Conservation (phyloP, 1,140 invertebrate genomes). For the Lordiphosa collinella region DNA sequence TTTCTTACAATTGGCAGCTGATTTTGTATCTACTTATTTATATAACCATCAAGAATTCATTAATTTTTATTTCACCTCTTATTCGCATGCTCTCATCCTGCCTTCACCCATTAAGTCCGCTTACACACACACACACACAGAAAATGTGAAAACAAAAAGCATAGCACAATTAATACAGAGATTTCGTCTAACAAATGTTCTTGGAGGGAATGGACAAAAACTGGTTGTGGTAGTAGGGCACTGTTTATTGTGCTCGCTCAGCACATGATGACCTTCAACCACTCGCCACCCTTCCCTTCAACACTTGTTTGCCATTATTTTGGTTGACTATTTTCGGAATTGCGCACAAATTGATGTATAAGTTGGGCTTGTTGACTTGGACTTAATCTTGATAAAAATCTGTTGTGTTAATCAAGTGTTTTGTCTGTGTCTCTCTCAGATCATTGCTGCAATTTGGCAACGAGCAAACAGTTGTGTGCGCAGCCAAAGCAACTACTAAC, state of each 20-base stretch:
- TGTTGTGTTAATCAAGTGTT: constrained; percentile 1
- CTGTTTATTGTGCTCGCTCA: constrained; percentile 20
- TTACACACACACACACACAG: too few relatives aligned
- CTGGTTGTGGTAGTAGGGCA: not conserved
- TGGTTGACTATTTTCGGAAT: constrained; percentile 45
- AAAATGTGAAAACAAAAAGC: constrained; percentile 5
- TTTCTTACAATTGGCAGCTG: too few relatives aligned
- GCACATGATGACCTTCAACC: not conserved
- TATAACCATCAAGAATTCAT: too few relatives aligned
- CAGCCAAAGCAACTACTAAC: constrained; percentile 17
- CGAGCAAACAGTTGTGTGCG: not conserved
- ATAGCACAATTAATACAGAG: constrained; percentile 17
- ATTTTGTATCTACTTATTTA: too few relatives aligned
- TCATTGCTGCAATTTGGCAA: constrained; percentile 3
- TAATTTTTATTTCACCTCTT: too few relatives aligned
- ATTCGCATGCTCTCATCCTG: too few relatives aligned
- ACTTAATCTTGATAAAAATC: constrained; percentile 51
- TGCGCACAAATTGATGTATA: constrained; percentile 55
- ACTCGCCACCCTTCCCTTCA: not conserved
- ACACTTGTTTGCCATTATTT: constrained; percentile 33
- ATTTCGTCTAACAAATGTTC: constrained; percentile 5
- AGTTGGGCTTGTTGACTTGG: constrained; percentile 41
- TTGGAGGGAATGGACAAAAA: not conserved
- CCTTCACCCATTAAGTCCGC: too few relatives aligned
- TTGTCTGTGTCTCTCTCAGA: not conserved